Evolutionary conservation across 1,140 invertebrate genomes (phyloP).

Genomic region (Himalopsyche phryganea): DNA sequence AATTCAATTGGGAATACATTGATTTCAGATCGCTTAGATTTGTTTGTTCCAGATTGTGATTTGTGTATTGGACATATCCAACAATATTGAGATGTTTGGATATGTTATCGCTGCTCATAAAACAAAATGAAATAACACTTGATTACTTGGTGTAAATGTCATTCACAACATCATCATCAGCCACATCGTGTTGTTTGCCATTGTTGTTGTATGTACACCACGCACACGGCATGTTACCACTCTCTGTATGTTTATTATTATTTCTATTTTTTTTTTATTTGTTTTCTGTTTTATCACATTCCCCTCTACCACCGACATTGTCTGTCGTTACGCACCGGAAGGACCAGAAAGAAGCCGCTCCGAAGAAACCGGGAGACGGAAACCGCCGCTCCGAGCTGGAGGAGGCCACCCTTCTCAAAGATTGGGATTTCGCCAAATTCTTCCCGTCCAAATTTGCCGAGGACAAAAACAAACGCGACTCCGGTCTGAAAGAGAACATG

Average conservation of each 20-base stretch:
- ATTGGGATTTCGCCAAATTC: slow-evolving; percentile 81
- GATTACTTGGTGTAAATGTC: no score
- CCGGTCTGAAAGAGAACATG: slow-evolving; percentile 42
- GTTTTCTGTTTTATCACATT: slow-evolving; percentile 37
- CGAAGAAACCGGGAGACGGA: slow-evolving; percentile 46
- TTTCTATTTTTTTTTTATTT: slow-evolving; percentile 23
- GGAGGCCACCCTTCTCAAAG: slow-evolving; percentile 70
- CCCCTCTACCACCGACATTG: slow-evolving; percentile 32
- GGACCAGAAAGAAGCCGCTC: background rate
- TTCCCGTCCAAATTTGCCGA: slow-evolving; percentile 58
- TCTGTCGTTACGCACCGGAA: background rate
- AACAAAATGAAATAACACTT: no score
- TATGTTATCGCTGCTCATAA: no score
- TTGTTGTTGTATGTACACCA: slow-evolving; percentile 14
- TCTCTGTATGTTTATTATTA: slow-evolving; percentile 16
- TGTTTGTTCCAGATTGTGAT: no score
- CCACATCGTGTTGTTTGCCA: background rate
- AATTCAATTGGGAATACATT: no score
- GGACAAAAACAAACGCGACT: slow-evolving; percentile 44
- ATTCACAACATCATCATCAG: no score
- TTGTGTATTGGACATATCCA: no score
- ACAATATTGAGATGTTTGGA: no score
- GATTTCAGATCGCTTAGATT: no score
- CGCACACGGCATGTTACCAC: slow-evolving; percentile 16
- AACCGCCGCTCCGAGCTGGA: slow-evolving; percentile 44